Percentiles rank a stretch among this genome's conserved stretches.
These are phyloP conservation scores for Takifugu rubripes DNA, from an alignment of 2,797 vertebrate genomes.

Conservation along the genomic window DNA sequence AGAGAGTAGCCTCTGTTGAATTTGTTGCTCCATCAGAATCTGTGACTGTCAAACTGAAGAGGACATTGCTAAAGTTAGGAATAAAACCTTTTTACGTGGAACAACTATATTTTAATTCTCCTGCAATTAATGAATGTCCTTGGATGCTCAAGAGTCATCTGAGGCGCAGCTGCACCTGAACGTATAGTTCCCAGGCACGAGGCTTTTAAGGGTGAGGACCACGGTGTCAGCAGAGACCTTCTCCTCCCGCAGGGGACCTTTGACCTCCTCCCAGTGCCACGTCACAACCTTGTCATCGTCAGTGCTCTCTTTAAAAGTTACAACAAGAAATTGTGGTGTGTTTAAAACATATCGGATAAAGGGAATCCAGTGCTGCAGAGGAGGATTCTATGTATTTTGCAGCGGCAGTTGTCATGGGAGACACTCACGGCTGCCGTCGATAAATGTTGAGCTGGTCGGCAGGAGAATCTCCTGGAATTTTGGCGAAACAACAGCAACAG, in stretches of 20 bases:
- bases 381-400: background rate
- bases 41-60: conserved; percentile 86
- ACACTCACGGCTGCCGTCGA: conserved; percentile 97
- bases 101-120: too few species aligned
- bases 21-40: conserved; percentile 89
- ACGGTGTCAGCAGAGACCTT: conserved; percentile 87
- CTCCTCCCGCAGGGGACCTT: conserved; percentile 91
- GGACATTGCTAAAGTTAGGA: background rate
- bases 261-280: conserved; percentile 96
- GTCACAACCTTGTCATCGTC: conserved; percentile 92
- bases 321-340: background rate
- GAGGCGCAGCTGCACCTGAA: conserved; percentile 82
- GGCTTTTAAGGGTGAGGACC: conserved; percentile 85
- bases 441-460: conserved; percentile 93
- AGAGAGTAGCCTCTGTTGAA: conserved; percentile 86
- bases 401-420: background rate
- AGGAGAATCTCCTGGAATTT: conserved; percentile 92
- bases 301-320: conserved; percentile 83
- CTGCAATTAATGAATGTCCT: too few species aligned
- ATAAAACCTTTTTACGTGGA: background rate
- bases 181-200: conserved; percentile 95
- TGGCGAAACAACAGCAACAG: conserved; percentile 92
- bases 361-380: background rate
- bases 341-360: background rate
- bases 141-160: background rate